Percentiles rank a stretch among this genome's conserved stretches.
Evolutionary conservation across 2,888 invertebrate genomes (phyloP).

Genomic region (Timandra comae): DNA sequence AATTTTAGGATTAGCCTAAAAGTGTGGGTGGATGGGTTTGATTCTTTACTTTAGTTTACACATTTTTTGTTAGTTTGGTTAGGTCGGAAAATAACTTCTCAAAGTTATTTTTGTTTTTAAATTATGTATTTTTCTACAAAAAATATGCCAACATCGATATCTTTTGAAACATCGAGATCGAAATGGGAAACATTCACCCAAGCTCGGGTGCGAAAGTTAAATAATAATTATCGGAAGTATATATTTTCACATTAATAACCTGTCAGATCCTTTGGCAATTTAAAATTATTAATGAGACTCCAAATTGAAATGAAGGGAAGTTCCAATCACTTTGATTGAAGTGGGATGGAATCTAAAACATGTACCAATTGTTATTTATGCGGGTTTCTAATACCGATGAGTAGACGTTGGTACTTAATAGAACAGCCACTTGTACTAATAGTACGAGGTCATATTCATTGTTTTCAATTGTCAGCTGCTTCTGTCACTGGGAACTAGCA

Average conservation of each 20-base stretch:
- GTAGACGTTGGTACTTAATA: too few species aligned
- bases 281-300: not conserved
- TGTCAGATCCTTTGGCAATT: not conserved
- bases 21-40: too few species aligned
- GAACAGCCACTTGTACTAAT: slow-evolving; percentile 19
- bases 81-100: too few species aligned
- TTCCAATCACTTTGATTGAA: slow-evolving; percentile 6
- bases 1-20: not conserved
- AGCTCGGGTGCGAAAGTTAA: not conserved
- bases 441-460: slow-evolving; percentile 60
- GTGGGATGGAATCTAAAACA: slow-evolving; percentile 9
- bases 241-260: not conserved
- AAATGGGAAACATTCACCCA: not conserved
- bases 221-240: not conserved
- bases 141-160: too few species aligned
- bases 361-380: slow-evolving; percentile 10
- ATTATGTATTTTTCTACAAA: too few species aligned
- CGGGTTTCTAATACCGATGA: too few species aligned
- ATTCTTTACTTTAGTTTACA: too few species aligned
- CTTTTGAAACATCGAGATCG: not conserved
- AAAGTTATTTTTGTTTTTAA: too few species aligned
- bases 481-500: too few species aligned
- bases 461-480: slow-evolving; percentile 48
- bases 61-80: too few species aligned
- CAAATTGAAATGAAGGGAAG: not conserved